Evolutionary conservation across 2,797 vertebrate species (phyloP).

Genomic region (Esox masquinongy): DNA sequence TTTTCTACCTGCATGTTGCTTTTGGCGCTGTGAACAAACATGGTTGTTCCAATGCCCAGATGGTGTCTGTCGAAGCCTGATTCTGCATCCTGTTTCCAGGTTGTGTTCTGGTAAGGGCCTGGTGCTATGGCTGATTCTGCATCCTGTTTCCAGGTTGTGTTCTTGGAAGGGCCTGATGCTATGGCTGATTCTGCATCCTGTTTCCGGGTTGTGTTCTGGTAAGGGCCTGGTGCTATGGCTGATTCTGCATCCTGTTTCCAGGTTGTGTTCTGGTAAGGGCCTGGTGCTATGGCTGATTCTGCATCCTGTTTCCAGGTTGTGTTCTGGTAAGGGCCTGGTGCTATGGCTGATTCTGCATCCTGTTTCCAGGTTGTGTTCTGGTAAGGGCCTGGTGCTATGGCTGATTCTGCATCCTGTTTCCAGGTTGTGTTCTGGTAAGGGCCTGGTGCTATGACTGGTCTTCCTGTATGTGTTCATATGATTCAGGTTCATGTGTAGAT

Average conservation of each 20-base stretch:
- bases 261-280: constrained; percentile 50
- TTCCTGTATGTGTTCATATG: constrained; percentile 6
- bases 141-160: constrained; percentile 60
- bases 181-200: constrained; percentile 33
- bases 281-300: constrained; percentile 30
- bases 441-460: constrained; percentile 31
- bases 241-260: constrained; percentile 56
- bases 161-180: constrained; percentile 34
- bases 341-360: constrained; percentile 33
- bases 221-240: constrained; percentile 14
- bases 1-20: not conserved
- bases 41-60: constrained; percentile 32
- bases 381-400: constrained; percentile 22
- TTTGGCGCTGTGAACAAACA: not conserved
- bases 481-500: no score
- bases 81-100: constrained; percentile 59
- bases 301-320: constrained; percentile 60
- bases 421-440: constrained; percentile 55
- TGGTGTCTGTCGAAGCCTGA: constrained; percentile 47
- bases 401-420: constrained; percentile 51
- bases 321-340: constrained; percentile 38
- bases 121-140: constrained; percentile 36
- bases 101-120: constrained; percentile 47
- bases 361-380: constrained; percentile 61
- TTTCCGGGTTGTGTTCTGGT: constrained; percentile 62